Evolutionary conservation across 1,140 invertebrate genomes (phyloP), one percentile per base, ranked within the genome.

Genomic region (Cyclina sinensis): DNA sequence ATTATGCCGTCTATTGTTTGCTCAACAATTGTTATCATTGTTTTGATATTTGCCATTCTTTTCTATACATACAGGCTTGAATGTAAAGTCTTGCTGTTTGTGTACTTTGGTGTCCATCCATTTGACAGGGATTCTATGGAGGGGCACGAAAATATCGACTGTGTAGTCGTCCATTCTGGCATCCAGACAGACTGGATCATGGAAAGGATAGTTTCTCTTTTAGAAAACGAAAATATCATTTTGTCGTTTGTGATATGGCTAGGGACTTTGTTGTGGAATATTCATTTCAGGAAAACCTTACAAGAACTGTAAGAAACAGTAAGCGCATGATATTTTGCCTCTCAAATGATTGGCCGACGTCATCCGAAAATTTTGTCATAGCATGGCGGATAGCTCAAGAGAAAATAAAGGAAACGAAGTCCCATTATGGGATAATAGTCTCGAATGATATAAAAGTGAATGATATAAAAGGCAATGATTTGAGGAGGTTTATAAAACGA

Each of bases 61-160:
- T 9, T 90, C 21, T 92, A 91, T 57, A 48, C 90, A 7, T 91
- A 91, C 18, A 59, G 92, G 21, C 43, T 91, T 16, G 90, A 92
- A 43, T 54, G 91, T 1, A 93, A 93, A 48, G 91, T 93, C 4
- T 73, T 92, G 16, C 32, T 93, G n/a, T 93, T 91, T 43, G 88
- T 93, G 11, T 91, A 93, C 79, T 91, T 91, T 24, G 92, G 92
- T 4, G 51, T 92, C 30, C 93, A 92, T 83, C 93, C 93, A 32
- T 93, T 93, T 73, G 93, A 93, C 88, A 89, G 89, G 24, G 91
- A 92, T 46, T 82, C 89, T 62, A 85, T 27, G 0, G 89, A 91
- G 24, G 16, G 65, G 0, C 48, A 80, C 0, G 89, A 91, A 59
- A 48, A 88, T 5, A 90, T 92, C 68, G 92, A 92, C 68, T 89